Evolutionary conservation across 1,140 invertebrate genomes (phyloP), one percentile per base, ranked within the genome.

Genomic region (Drosophila burlai): DNA sequence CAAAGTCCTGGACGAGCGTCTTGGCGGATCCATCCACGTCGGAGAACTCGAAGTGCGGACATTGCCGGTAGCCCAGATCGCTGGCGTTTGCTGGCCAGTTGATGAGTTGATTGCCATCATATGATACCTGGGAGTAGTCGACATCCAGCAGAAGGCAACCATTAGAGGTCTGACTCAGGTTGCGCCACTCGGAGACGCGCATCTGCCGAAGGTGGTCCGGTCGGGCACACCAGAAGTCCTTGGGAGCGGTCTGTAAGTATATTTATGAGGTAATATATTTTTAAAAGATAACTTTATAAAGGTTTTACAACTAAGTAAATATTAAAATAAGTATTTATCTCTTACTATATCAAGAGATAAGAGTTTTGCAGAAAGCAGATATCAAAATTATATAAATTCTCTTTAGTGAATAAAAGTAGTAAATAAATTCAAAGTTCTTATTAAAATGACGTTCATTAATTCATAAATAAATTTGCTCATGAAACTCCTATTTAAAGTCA

Each of bases 1-100:
- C 91, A 93, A 95, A 96, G 92, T 96, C 95, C 7, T 95, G 94
- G 54, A 95, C 94, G 16, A 95, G 93, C 0, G 95, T 95, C 36
- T 92, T 86, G 3, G 94, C 94, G 62, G 93, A 83, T 78, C 94
- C 94, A 29, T 94, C 93, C 16, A 93, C 94, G 61, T 95, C 95
- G n/a, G 74, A 82, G 76, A 95, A 97, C 67, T 95, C 94, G 94
- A 96, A 97, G 15, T 94, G 83, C 0, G 85, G 93, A 72, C 97
- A 97, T 71, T 76, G 85, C 34, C 76, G 77, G n/a, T 89, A 89
- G 34, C 68, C 67, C 26, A 77, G 9, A 0, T 59, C 29, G 10
- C 54, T 75, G 24, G 46, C 46, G 36, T 83, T 77, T 26, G 43
- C 46, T 29, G 78, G 84, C 89, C 82, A 91, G 57, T 83, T 81